Evolutionary conservation across 2,888 invertebrate species (phyloP), one percentile per base, ranked within the genome.

Genomic region (Drosophila flavopinicola): DNA sequence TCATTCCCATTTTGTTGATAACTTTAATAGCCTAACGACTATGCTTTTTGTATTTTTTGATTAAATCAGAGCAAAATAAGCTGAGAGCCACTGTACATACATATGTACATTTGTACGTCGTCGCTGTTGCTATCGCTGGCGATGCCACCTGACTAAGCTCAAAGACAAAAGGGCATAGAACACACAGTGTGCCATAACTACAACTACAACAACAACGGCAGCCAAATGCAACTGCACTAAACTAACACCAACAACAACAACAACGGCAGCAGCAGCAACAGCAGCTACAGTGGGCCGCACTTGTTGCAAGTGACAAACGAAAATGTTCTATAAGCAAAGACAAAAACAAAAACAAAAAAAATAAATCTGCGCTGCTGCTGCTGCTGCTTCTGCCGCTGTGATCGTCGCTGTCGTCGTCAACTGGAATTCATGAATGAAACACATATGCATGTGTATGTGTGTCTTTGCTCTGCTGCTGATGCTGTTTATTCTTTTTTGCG

Each of bases 291-390:
- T 54, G 63, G 39, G 42, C 66, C 63, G 75, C 80, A 80, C 80
- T 80, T 80, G 80, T 80, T 85, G 80, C 87, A 78, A 80, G 82
- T 80, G 83, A 86, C 82, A 86, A 77, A 85, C 85, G 56, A 85
- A 85, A 82, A 79, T 65, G 54, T 57, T 69, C 47, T 58, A 53
- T 39, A 25, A 69, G 41, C 49, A 56, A 39, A 52, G 54, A 65
- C 59, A 71, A 72, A 68, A 15, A 42, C 17, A n/a, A 2, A 20
- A 20, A 20, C 2, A 20, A 20, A 11, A n/a, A 9, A 17, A 27
- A 13, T 11, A 44, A 58, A 65, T 77, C 59, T 33, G 69, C 57
- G 56, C 60, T 47, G 67, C 24, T 30, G 47, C 23, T 39, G 42
- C 51, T 30, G 47, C 7, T 42, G 13, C 38, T 11, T 58, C 44